Percentiles rank a stretch among this genome's conserved stretches.
phyloP scores from a whole-genome alignment of 2,113 vertebrate species.

The Gymnobelideus leadbeateri region DNA sequence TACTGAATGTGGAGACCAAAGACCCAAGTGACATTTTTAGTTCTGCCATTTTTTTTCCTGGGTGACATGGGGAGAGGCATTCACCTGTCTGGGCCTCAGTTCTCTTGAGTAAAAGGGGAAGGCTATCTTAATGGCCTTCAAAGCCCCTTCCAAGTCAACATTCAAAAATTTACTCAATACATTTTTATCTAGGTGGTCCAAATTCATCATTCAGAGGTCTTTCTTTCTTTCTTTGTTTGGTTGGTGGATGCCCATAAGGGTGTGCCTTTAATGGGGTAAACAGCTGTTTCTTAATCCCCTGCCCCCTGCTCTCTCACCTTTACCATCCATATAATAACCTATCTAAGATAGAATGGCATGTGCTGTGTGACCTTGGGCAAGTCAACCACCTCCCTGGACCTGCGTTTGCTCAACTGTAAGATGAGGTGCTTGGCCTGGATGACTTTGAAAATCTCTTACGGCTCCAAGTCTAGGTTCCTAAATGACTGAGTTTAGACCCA shows the following conservation, averaged over 20 bases:
- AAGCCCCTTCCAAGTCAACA: neutral
- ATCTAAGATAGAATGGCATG: neutral
- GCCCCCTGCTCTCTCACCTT: slow-evolving; percentile 70
- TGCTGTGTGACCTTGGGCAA: neutral
- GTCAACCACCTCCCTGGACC: neutral
- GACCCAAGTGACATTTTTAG: neutral
- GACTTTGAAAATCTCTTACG: neutral
- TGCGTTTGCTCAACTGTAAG: neutral
- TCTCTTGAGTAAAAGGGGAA: no score
- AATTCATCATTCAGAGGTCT: slow-evolving; percentile 81
- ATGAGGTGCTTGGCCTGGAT: neutral
- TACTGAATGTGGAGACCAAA: no score
- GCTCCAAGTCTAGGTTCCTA: neutral
- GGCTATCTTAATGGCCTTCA: no score
- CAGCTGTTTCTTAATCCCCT: neutral
- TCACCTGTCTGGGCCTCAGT: no score
- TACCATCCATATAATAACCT: slow-evolving; percentile 27
- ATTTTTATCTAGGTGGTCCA: slow-evolving; percentile 72
- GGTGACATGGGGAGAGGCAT: neutral
- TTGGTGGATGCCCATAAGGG: slow-evolving; percentile 69
- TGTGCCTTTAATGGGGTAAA: neutral
- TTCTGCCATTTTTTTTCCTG: no score
- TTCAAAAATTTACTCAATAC: neutral
- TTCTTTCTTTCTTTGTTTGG: neutral
- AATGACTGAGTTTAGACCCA: neutral